A percentile compares a stretch with the other conserved stretches of the same genome.
Evolutionary conservation across 2,888 invertebrate species (phyloP).

Genomic region (Parthenolecanium corni): DNA sequence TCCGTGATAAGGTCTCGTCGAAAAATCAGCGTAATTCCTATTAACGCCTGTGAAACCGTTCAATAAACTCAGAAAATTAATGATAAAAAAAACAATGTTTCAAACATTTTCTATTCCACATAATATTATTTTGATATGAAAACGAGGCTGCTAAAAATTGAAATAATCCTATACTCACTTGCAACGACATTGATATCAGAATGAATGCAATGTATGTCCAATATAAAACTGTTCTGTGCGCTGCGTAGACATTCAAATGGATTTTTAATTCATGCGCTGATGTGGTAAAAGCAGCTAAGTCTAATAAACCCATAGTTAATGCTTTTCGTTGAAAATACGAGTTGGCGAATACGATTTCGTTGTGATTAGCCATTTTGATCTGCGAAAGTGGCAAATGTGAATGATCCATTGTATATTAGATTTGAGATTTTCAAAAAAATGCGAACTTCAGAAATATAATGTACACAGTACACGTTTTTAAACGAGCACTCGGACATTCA

Average conservation of each 20-base stretch:
- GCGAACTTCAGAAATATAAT: too few relatives aligned
- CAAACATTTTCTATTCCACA: too few relatives aligned
- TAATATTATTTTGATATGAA: neutral
- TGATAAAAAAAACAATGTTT: too few relatives aligned
- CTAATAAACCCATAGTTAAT: neutral
- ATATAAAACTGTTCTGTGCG: neutral
- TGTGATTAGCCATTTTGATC: neutral
- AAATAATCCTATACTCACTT: neutral
- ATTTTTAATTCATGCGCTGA: conserved; percentile 1
- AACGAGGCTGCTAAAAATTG: neutral
- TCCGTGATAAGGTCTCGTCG: neutral
- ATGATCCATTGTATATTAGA: too few relatives aligned
- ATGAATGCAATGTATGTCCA: conserved; percentile 1
- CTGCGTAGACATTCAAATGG: neutral
- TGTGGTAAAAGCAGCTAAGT: neutral
- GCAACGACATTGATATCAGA: neutral
- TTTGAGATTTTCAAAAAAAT: too few relatives aligned
- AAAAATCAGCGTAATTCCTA: neutral
- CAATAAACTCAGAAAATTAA: too few relatives aligned
- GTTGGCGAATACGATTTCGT: neutral
- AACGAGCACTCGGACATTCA: too few relatives aligned
- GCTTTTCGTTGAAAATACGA: neutral
- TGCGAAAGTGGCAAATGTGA: conserved; percentile 15
- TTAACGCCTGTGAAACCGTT: conserved; percentile 7
- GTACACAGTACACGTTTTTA: too few relatives aligned